These are phyloP conservation scores for Zaprionus ghesquierei DNA, from an alignment of 1,140 invertebrate genomes.

Conservation along the genomic window DNA sequence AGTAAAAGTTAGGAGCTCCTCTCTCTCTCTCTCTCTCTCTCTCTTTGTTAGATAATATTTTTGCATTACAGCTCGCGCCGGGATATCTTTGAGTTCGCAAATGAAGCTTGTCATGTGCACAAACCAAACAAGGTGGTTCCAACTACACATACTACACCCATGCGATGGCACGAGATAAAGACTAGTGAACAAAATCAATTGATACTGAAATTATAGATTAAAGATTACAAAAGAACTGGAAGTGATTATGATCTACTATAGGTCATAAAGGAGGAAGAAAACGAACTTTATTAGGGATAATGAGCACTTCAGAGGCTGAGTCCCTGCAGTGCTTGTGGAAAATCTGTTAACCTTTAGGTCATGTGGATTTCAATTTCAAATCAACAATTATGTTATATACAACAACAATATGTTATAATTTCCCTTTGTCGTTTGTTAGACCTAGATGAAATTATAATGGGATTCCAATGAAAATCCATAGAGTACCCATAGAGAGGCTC, in stretches of 20 bases:
- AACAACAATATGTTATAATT: no score
- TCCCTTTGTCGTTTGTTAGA: no score
- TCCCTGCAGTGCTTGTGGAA: no score
- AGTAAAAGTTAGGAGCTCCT: conserved; percentile 16
- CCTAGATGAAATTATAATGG: no score
- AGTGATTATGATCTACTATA: not conserved
- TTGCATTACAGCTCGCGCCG: conserved; percentile 66
- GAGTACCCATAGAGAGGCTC: no score
- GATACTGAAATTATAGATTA: not conserved
- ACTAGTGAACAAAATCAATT: conserved; percentile 5
- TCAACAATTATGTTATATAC: no score
- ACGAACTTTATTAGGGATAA: not conserved
- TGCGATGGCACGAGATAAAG: not conserved
- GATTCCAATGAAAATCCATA: no score
- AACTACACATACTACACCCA: conserved; percentile 4
- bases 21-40: no score
- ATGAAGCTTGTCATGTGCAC: conserved; percentile 73
- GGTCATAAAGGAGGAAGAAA: not conserved
- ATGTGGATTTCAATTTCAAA: no score
- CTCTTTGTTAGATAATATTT: conserved; percentile 81
- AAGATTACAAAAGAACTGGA: not conserved
- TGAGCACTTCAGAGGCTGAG: no score
- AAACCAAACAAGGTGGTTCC: conserved; percentile 27
- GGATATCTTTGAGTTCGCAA: conserved; percentile 68
- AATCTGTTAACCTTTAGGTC: no score